Percentiles rank a stretch among this genome's conserved stretches.
These are phyloP conservation scores for Nycteola revayana DNA, from an alignment of 2,888 invertebrate species.

Conservation along the genomic window DNA sequence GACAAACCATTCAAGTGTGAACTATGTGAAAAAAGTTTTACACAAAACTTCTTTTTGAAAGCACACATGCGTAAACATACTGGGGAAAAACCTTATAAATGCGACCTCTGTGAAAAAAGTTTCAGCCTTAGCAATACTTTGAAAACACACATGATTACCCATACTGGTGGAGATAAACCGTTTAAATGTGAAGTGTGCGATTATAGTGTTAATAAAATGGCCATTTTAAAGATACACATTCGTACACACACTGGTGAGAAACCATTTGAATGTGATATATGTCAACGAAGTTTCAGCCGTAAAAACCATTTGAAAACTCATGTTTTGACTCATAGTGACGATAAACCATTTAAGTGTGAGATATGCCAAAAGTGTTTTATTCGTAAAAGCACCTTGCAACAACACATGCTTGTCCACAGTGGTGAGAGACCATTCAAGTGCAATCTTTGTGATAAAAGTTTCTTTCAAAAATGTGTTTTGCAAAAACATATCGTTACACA, in stretches of 20 bases:
- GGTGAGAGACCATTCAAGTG: neutral
- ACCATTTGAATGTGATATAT: slow-evolving; percentile 1
- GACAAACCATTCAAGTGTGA: too few relatives aligned
- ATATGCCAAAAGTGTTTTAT: neutral
- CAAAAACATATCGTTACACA: too few relatives aligned
- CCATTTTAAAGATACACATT: neutral
- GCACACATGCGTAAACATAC: too few relatives aligned
- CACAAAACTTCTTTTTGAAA: too few relatives aligned
- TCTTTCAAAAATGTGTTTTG: too few relatives aligned
- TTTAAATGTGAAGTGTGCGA: slow-evolving; percentile 1
- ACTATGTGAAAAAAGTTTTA: too few relatives aligned
- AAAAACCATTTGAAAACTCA: neutral
- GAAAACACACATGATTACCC: neutral
- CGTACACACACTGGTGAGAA: slow-evolving; percentile 1
- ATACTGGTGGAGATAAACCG: neutral
- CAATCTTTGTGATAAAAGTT: neutral
- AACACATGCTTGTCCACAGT: neutral
- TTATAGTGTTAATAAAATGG: neutral
- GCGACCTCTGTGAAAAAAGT: too few relatives aligned
- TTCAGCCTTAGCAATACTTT: too few relatives aligned
- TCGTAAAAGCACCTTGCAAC: neutral
- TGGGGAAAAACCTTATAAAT: too few relatives aligned
- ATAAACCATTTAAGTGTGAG: neutral
- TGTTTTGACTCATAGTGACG: neutral
- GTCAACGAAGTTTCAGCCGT: neutral